Percentiles rank a stretch among this genome's conserved stretches.
These are phyloP conservation scores for Condylostylus longicornis DNA, from an alignment of 1,140 invertebrate species.

Conservation along the genomic window DNA sequence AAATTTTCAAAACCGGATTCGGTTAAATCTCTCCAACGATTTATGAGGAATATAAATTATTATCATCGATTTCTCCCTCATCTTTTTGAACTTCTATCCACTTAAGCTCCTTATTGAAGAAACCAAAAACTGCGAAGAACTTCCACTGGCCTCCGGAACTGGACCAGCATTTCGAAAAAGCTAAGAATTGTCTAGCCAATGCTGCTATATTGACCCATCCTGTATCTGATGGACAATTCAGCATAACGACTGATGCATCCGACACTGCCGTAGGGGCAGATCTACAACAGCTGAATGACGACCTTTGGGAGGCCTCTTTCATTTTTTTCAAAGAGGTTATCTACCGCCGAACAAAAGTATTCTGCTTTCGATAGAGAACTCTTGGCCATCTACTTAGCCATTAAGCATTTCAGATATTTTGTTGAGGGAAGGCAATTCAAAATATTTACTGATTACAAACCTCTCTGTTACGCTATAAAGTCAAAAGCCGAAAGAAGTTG, in stretches of 20 bases:
- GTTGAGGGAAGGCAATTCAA: not conserved
- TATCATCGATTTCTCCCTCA: slow-evolving; percentile 20
- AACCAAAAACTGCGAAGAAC: not conserved
- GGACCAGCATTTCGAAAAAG: not conserved
- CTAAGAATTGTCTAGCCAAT: not conserved
- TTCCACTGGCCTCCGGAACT: not conserved
- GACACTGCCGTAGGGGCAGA: not conserved
- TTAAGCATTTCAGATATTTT: not conserved
- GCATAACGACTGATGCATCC: not conserved
- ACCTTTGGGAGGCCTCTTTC: not conserved
- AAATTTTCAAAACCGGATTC: slow-evolving; percentile 12
- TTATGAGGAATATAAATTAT: slow-evolving; percentile 28
- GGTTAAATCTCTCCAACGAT: slow-evolving; percentile 16
- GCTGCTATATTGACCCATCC: not conserved
- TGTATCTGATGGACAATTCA: not conserved
- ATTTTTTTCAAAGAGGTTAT: not conserved
- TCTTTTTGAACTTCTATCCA: slow-evolving; percentile 15
- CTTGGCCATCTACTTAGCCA: not conserved
- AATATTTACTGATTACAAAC: not conserved
- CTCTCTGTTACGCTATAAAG: slow-evolving; percentile 9
- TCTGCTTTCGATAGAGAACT: not conserved
- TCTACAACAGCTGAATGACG: not conserved
- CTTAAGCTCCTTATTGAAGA: too few species aligned
- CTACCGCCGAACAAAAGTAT: not conserved
- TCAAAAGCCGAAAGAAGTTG: slow-evolving; percentile 11